A percentile compares a stretch with the other conserved stretches of the same genome.
These are phyloP conservation scores for Polypterus senegalus DNA, from an alignment of 2,113 vertebrate species.

Conservation along the genomic window DNA sequence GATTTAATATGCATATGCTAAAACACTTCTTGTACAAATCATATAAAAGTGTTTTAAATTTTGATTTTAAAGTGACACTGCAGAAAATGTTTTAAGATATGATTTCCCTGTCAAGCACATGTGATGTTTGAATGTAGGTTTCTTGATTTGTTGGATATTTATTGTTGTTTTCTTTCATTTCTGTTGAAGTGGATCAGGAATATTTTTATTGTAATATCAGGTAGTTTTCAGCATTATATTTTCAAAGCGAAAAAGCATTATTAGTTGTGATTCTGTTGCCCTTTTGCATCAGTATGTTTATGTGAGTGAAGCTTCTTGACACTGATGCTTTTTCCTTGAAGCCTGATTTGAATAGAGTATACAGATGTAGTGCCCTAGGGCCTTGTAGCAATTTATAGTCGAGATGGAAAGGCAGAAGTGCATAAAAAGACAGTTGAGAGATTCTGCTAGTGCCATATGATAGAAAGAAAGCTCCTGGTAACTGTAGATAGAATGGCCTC, in stretches of 20 bases:
- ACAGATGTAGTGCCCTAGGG: conserved; percentile 37
- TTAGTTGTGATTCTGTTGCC: conserved; percentile 30
- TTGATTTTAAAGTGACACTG: too few relatives aligned
- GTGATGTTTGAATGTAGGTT: too few relatives aligned
- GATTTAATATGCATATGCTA: too few relatives aligned
- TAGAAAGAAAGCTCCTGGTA: conserved; percentile 7
- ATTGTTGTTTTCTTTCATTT: too few relatives aligned
- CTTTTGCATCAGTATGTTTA: conserved; percentile 40
- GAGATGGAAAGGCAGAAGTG: conserved; percentile 38
- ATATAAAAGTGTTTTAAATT: too few relatives aligned
- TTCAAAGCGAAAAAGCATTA: conserved; percentile 14
- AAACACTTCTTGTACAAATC: too few relatives aligned
- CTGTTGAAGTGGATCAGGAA: too few relatives aligned
- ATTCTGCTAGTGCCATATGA: conserved; percentile 27
- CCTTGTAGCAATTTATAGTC: conserved; percentile 35
- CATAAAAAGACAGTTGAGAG: conserved; percentile 35
- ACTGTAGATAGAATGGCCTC: neutral
- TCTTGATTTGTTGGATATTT: too few relatives aligned
- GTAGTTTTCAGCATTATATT: conserved; percentile 1
- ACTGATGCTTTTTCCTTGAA: conserved; percentile 32
- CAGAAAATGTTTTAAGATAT: too few relatives aligned
- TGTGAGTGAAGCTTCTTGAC: conserved; percentile 38
- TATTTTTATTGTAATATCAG: too few relatives aligned
- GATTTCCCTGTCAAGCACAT: too few relatives aligned
- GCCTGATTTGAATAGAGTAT: conserved; percentile 32